These are phyloP conservation scores for Drosophila ambigua DNA, from an alignment of 1,140 invertebrate genomes.

Conservation along the genomic window DNA sequence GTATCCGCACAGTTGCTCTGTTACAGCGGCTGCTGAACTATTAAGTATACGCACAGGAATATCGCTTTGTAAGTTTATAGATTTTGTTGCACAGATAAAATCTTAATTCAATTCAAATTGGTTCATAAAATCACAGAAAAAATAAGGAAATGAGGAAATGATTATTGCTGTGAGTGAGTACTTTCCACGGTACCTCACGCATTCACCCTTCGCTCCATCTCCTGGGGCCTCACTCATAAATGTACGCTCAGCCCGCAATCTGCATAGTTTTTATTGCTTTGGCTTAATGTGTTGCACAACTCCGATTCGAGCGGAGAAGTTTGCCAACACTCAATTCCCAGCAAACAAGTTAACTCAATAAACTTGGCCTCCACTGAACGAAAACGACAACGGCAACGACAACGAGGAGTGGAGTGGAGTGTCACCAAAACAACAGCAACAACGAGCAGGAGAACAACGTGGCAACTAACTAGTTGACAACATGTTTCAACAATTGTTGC, in stretches of 20 bases:
- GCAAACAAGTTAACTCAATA: conserved; percentile 45
- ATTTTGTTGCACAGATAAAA: too few relatives aligned
- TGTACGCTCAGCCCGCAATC: neutral
- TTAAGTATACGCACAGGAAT: too few relatives aligned
- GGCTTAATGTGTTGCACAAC: conserved; percentile 19
- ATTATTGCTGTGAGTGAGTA: too few relatives aligned
- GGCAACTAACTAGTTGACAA: conserved; percentile 76
- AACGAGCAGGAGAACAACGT: conserved; percentile 28
- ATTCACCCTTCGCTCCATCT: neutral
- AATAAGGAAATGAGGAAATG: too few relatives aligned
- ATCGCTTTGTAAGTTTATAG: too few relatives aligned
- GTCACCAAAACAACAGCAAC: neutral
- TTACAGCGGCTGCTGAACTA: too few relatives aligned
- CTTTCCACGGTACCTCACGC: too few relatives aligned
- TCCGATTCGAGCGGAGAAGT: conserved; percentile 35
- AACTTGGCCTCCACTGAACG: conserved; percentile 13
- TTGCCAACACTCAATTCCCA: conserved; percentile 56
- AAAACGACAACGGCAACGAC: neutral
- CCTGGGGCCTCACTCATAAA: neutral
- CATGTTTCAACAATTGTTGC: conserved; percentile 80
- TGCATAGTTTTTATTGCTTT: conserved; percentile 16
- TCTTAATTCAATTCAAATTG: too few relatives aligned
- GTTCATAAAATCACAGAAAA: too few relatives aligned
- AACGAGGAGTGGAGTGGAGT: neutral
- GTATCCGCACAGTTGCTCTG: too few relatives aligned